These are phyloP conservation scores for Phrynocephalus versicolor DNA, from an alignment of 2,113 vertebrate genomes.

Conservation along the genomic window DNA sequence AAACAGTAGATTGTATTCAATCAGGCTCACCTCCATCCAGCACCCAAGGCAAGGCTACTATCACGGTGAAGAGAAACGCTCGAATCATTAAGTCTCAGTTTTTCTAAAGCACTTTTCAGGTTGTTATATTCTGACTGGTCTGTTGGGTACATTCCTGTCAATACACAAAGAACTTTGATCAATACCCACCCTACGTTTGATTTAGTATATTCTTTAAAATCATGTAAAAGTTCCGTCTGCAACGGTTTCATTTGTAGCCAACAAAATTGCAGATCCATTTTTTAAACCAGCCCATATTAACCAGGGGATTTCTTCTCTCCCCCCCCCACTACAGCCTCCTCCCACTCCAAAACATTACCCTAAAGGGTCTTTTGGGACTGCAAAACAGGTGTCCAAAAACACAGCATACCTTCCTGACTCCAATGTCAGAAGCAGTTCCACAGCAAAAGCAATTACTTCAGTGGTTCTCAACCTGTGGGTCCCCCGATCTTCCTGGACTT, in stretches of 20 bases:
- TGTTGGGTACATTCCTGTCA: slow-evolving; percentile 89
- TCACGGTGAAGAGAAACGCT: slow-evolving; percentile 92
- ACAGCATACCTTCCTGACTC: neutral
- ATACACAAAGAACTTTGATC: slow-evolving; percentile 3
- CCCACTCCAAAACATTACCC: neutral
- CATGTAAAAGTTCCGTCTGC: neutral
- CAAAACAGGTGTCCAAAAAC: neutral
- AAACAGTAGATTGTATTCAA: neutral
- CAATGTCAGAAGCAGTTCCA: neutral
- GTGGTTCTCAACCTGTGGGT: no score
- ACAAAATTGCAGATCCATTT: neutral
- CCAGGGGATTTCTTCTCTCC: neutral
- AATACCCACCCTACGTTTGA: neutral
- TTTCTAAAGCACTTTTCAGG: slow-evolving; percentile 91
- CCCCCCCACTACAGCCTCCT: neutral
- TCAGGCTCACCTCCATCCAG: slow-evolving; percentile 91
- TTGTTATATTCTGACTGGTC: slow-evolving; percentile 93
- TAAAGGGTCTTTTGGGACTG: neutral
- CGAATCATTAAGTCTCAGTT: slow-evolving; percentile 93
- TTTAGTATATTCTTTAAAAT: neutral
- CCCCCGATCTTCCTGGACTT: no score
- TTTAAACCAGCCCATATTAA: neutral
- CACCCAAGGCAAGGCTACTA: slow-evolving; percentile 91
- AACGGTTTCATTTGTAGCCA: neutral
- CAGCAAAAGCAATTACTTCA: no score